Percentiles rank a stretch among this genome's conserved stretches.
These are phyloP conservation scores for Lasiommata megera DNA, from an alignment of 2,888 invertebrate genomes.

Conservation along the genomic window DNA sequence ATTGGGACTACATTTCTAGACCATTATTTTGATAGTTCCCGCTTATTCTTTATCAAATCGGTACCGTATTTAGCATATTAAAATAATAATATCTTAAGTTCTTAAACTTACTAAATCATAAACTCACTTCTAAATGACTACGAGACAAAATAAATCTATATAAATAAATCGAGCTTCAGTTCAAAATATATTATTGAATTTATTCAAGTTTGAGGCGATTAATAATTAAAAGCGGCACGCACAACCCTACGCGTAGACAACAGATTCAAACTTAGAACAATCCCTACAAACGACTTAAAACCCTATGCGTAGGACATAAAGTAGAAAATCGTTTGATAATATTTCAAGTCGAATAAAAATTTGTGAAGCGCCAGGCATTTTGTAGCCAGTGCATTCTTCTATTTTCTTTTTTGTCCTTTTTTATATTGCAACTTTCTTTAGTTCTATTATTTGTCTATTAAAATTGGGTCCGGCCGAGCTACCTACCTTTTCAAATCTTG, in stretches of 20 bases:
- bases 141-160: too few relatives aligned
- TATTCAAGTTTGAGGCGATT: too few relatives aligned
- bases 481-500: not conserved
- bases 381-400: slow-evolving; percentile 47
- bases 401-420: slow-evolving; percentile 31
- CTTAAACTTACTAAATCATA: too few relatives aligned
- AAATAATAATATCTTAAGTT: too few relatives aligned
- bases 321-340: slow-evolving; percentile 4
- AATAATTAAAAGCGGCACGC: not conserved
- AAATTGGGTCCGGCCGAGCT: not conserved
- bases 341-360: slow-evolving; percentile 30
- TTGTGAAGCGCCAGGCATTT: slow-evolving; percentile 36
- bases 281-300: slow-evolving; percentile 8
- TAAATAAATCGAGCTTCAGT: too few relatives aligned
- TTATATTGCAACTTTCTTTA: slow-evolving; percentile 47
- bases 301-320: not conserved
- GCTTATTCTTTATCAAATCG: too few relatives aligned
- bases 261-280: slow-evolving; percentile 9
- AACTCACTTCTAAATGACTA: too few relatives aligned
- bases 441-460: slow-evolving; percentile 18
- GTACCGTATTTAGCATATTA: too few relatives aligned
- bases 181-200: too few relatives aligned
- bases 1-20: too few relatives aligned
- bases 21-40: too few relatives aligned
- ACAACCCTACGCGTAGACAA: slow-evolving; percentile 15